Evolutionary conservation across 2,797 vertebrate genomes (phyloP).

Genomic region (Acrossocheilus fasciatus): DNA sequence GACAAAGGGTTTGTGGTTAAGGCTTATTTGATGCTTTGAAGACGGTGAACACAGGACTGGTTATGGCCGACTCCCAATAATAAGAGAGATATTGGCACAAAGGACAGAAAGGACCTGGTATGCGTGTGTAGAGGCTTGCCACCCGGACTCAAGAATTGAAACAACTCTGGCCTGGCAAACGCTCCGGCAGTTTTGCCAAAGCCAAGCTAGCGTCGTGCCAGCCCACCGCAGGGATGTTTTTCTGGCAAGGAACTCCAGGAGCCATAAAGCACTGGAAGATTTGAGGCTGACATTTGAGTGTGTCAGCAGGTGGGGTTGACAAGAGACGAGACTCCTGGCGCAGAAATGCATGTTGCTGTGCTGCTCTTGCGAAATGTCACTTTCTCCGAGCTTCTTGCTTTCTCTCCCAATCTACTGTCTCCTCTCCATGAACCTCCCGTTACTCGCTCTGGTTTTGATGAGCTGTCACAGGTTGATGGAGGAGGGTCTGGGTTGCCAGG

Average conservation of each 20-base stretch:
- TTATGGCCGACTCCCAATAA: neutral
- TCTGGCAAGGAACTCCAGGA: slow-evolving; percentile 51
- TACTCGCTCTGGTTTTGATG: slow-evolving; percentile 41
- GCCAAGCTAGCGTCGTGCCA: slow-evolving; percentile 33
- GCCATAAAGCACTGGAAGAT: slow-evolving; percentile 56
- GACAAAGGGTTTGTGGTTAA: neutral
- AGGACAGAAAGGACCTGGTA: slow-evolving; percentile 5
- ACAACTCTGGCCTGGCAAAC: slow-evolving; percentile 2
- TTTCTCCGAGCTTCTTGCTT: slow-evolving; percentile 4
- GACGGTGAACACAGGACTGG: too few species aligned
- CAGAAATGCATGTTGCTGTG: slow-evolving; percentile 35
- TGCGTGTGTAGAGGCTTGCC: slow-evolving; percentile 11
- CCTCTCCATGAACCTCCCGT: slow-evolving; percentile 9
- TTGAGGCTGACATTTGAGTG: slow-evolving; percentile 61
- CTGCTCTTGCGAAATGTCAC: slow-evolving; percentile 43
- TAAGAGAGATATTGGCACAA: neutral
- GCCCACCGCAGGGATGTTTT: slow-evolving; percentile 37
- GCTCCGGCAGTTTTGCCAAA: neutral
- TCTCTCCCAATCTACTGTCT: neutral
- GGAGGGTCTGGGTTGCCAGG: slow-evolving; percentile 50
- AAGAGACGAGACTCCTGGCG: slow-evolving; percentile 23
- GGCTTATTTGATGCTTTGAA: neutral
- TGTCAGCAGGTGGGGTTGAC: slow-evolving; percentile 49
- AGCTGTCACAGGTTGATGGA: slow-evolving; percentile 56
- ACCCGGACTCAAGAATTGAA: slow-evolving; percentile 27